These are phyloP conservation scores for Phylloscopus trochiloides DNA, from an alignment of 2,113 vertebrate genomes.

Conservation along the genomic window DNA sequence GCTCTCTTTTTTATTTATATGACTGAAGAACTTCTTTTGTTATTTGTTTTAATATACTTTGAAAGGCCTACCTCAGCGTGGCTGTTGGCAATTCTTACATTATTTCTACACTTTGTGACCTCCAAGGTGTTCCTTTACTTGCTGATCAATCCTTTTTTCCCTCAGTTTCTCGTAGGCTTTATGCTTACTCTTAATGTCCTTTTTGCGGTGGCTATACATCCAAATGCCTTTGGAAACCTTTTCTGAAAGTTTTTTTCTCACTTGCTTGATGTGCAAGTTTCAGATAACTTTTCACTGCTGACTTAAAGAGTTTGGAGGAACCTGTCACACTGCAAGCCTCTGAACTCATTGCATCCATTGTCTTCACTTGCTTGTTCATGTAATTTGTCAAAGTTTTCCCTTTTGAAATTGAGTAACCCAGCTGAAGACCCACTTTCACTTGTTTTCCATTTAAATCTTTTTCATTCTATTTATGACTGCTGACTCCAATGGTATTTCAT, in stretches of 20 bases:
- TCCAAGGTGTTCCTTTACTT: conserved; percentile 46
- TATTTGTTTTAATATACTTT: conserved; percentile 56
- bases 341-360: conserved; percentile 27
- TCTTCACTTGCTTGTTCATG: neutral
- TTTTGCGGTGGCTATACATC: conserved; percentile 39
- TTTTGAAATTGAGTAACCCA: neutral
- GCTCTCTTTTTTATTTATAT: conserved; percentile 26
- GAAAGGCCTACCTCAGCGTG: conserved; percentile 54
- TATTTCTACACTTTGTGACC: conserved; percentile 38
- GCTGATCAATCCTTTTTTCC: conserved; percentile 52
- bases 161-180: conserved; percentile 20
- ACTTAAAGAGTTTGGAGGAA: conserved; percentile 50
- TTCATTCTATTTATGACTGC: neutral
- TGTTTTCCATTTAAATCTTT: neutral
- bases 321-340: neutral
- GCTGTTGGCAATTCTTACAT: conserved; percentile 48
- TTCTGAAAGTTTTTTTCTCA: conserved; percentile 42
- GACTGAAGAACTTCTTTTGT: conserved; percentile 12
- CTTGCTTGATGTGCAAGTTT: conserved; percentile 56
- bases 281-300: conserved; percentile 44
- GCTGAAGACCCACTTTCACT: neutral
- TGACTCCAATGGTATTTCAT: neutral
- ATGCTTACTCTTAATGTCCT: conserved; percentile 55
- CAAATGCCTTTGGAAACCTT: conserved; percentile 49
- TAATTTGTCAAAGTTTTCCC: conserved; percentile 28